Conservation (phyloP, 1,140 invertebrate species). For the Pachypeltis micranthus region DNA sequence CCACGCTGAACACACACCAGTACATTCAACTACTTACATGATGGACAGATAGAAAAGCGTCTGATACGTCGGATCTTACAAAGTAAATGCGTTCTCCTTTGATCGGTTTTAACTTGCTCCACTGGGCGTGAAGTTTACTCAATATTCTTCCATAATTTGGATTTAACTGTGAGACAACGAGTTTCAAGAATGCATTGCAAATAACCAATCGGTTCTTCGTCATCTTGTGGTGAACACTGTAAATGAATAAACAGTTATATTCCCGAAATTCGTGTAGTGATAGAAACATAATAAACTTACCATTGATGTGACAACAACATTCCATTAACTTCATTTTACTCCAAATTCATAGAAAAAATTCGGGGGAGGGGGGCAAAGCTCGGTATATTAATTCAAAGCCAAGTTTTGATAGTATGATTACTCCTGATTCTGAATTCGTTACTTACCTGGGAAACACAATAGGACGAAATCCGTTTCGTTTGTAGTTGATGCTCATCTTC, state of each 20-base stretch:
- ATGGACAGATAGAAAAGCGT: background rate
- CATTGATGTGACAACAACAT: background rate
- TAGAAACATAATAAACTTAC: background rate
- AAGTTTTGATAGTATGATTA: background rate
- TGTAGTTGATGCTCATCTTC: background rate
- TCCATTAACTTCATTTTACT: background rate
- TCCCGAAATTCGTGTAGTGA: background rate
- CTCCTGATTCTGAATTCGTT: background rate
- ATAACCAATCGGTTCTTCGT: background rate
- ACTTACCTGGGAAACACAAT: background rate
- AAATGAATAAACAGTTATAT: background rate
- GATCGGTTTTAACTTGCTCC: background rate
- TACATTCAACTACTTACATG: background rate
- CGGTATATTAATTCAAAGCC: background rate
- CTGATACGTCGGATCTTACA: background rate
- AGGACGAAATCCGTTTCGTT: background rate
- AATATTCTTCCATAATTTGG: background rate
- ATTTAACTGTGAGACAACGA: background rate
- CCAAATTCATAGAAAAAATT: background rate
- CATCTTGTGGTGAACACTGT: background rate
- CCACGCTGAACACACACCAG: too few species aligned
- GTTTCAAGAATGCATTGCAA: background rate
- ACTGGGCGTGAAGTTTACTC: background rate
- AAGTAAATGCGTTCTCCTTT: background rate
- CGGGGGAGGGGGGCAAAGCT: background rate